phyloP scores from a whole-genome alignment of 2,797 vertebrate genomes.

The Sarcoramphus papa region DNA sequence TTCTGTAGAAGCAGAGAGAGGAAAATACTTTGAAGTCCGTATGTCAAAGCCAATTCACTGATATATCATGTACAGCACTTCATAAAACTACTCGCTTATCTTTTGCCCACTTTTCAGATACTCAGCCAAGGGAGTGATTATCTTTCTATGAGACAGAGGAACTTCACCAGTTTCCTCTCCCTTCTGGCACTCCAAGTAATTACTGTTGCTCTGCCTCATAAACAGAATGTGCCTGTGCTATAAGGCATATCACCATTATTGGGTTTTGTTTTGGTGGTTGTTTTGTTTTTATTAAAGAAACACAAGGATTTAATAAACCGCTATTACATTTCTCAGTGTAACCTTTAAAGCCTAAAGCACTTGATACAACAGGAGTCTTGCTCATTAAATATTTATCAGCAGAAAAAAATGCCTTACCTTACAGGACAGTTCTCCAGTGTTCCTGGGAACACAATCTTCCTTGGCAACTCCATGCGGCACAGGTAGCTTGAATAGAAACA shows the following conservation, averaged over 20 bases:
- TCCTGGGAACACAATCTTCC: conserved; percentile 75
- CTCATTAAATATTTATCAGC: neutral
- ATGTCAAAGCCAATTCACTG: conserved; percentile 3
- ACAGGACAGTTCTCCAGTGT: conserved; percentile 77
- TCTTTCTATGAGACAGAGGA: conserved; percentile 76
- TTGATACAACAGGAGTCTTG: conserved; percentile 5
- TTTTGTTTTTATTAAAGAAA: conserved; percentile 49
- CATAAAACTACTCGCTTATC: conserved; percentile 16
- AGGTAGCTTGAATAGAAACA: conserved; percentile 76
- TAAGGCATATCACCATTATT: conserved; percentile 20
- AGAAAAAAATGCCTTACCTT: conserved; percentile 78
- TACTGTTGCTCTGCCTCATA: conserved; percentile 72
- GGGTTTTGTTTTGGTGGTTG: neutral
- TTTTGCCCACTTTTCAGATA: conserved; percentile 44
- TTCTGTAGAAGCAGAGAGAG: conserved; percentile 16
- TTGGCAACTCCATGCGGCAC: conserved; percentile 82
- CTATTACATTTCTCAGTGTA: conserved; percentile 48
- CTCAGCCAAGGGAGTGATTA: conserved; percentile 78
- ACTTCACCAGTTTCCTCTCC: conserved; percentile 74
- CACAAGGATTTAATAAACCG: conserved; percentile 65
- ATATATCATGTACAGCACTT: neutral
- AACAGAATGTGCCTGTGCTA: conserved; percentile 82
- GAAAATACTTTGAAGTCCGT: neutral
- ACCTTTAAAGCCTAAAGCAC: conserved; percentile 52
- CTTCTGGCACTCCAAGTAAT: conserved; percentile 79